Percentiles rank a stretch among this genome's conserved stretches.
These are phyloP conservation scores for Temnothorax longispinosus DNA, from an alignment of 1,140 invertebrate genomes.

Conservation along the genomic window DNA sequence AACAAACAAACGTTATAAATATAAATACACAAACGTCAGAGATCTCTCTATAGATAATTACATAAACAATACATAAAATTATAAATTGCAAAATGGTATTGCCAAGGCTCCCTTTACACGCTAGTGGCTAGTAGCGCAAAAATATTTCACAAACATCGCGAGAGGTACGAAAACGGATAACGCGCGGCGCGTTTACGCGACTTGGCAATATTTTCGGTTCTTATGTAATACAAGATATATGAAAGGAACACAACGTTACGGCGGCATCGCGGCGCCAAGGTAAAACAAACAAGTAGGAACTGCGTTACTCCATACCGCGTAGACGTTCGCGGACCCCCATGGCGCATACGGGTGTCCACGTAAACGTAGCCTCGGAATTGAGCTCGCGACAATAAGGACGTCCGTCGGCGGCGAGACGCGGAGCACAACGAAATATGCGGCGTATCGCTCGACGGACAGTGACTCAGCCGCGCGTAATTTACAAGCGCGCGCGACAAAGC, in stretches of 20 bases:
- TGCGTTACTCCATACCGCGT: background rate
- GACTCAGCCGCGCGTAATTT: conserved; percentile 41
- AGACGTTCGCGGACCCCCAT: background rate
- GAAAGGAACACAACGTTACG: background rate
- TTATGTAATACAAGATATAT: conserved; percentile 24
- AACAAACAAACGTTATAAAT: conserved; percentile 37
- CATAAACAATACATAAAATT: background rate
- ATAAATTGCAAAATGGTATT: too few species aligned
- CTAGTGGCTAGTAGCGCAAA: background rate
- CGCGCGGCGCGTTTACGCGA: background rate
- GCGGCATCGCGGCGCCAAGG: background rate
- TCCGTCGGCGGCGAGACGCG: background rate
- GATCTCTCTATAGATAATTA: background rate
- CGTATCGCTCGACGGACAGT: background rate
- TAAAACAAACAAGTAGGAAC: conserved; percentile 5
- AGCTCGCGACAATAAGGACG: background rate
- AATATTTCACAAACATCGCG: background rate
- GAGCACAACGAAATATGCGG: too few species aligned
- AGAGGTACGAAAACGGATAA: background rate
- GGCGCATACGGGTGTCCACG: too few species aligned
- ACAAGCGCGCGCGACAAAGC: background rate
- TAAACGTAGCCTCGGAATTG: too few species aligned
- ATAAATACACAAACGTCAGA: background rate
- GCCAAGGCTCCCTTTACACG: too few species aligned
- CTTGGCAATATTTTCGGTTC: conserved; percentile 13